These are phyloP conservation scores for Agelaius tricolor DNA, from an alignment of 2,113 vertebrate genomes.

Conservation along the genomic window DNA sequence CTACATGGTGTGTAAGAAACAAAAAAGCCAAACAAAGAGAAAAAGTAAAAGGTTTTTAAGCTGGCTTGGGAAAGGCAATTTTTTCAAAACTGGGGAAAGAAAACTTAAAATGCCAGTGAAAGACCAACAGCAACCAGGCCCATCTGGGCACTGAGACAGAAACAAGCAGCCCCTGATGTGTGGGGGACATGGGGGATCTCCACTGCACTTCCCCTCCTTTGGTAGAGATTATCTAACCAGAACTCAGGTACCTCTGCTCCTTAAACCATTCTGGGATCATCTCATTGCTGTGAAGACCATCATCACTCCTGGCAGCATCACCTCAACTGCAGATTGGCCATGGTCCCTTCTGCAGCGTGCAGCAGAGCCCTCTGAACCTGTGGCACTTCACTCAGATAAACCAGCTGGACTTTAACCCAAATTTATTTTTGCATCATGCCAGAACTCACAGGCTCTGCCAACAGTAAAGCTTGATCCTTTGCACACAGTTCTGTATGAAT, in stretches of 20 bases:
- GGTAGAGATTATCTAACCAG: background rate
- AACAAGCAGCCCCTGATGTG: background rate
- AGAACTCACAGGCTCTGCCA: background rate
- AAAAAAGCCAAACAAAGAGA: slow-evolving; percentile 65
- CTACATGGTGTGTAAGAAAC: slow-evolving; percentile 67
- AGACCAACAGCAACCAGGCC: background rate
- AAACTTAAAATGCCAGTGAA: slow-evolving; percentile 42
- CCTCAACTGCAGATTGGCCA: background rate
- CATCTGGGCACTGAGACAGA: background rate
- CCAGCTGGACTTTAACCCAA: background rate
- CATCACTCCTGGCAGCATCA: background rate
- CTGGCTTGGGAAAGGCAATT: slow-evolving; percentile 14
- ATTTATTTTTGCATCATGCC: background rate
- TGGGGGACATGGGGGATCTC: background rate
- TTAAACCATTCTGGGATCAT: background rate
- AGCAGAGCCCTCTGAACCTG: background rate
- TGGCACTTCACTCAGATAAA: background rate
- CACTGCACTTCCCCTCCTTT: background rate
- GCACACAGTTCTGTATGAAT: background rate
- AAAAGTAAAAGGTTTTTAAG: slow-evolving; percentile 33
- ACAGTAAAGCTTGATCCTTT: background rate
- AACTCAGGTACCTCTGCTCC: background rate
- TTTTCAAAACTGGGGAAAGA: slow-evolving; percentile 37
- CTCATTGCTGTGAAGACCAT: background rate
- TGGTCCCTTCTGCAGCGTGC: fast-evolving